Evolutionary conservation across 2,888 invertebrate species (phyloP).

Genomic region (Meiosimyza platycephala): DNA sequence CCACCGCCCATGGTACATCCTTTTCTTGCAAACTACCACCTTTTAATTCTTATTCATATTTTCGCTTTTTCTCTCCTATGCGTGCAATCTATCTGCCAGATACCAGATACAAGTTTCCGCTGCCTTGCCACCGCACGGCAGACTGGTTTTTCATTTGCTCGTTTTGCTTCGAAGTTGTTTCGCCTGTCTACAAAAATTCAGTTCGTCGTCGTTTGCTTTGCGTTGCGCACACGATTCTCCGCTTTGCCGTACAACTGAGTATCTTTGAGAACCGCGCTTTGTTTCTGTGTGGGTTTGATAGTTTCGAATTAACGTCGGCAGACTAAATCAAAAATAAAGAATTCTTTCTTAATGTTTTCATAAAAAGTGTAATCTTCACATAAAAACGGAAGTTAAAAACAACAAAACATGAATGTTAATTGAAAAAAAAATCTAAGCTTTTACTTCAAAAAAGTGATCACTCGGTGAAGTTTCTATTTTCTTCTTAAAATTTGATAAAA

Average conservation of each 20-base stretch:
- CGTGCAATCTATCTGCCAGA: slow-evolving; percentile 9
- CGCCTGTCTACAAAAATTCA: slow-evolving; percentile 63
- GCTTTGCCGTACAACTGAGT: slow-evolving; percentile 5
- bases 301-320: slow-evolving; percentile 34
- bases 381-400: too few relatives aligned
- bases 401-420: too few relatives aligned
- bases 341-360: background rate
- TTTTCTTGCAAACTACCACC: background rate
- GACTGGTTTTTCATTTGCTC: slow-evolving; percentile 38
- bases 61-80: slow-evolving; percentile 11
- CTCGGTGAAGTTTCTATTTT: too few relatives aligned
- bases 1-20: background rate
- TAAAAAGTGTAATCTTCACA: background rate
- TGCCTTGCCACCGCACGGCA: slow-evolving; percentile 5
- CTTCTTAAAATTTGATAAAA: background rate
- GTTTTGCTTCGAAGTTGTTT: slow-evolving; percentile 52
- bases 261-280: slow-evolving; percentile 9
- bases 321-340: background rate
- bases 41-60: background rate
- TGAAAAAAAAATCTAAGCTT: too few relatives aligned
- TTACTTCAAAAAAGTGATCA: too few relatives aligned
- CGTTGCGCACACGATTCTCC: slow-evolving; percentile 61
- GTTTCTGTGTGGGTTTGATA: slow-evolving; percentile 8
- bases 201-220: slow-evolving; percentile 67
- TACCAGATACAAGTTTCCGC: slow-evolving; percentile 10